Evolutionary conservation across 92 coral and sea anemone genomes (phyloP), one percentile per base, ranked within the genome.

Genomic region (Phenganax stokvisi): DNA sequence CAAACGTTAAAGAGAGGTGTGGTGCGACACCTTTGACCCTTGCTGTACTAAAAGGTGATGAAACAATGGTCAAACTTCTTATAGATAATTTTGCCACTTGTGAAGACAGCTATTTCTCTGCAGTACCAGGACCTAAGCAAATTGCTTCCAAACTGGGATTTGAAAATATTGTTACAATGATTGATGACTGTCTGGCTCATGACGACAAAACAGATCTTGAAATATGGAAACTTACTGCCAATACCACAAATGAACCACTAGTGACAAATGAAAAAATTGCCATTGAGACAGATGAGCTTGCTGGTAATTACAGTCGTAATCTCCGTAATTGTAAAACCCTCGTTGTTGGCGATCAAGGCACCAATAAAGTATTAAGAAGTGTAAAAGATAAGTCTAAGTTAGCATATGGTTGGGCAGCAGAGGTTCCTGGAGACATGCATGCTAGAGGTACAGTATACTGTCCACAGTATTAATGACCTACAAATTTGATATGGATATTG

Each of bases 371-470:
- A 11, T 29, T 78, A n/a, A n/a, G 82, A 64, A 65, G 83, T 79
- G 83, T 79, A 9, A 54, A 55, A 29, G 53, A 79, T 15, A 79
- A 79, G 44, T 63, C 74, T 0, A 55, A 31, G 27, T 37, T 54
- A 17, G 6, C 72, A 5, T 54, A 61, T 61, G 56, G 71, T 12
- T 77, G 72, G 0, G 75, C 65, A 51, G 83, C 91, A 20, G 89
- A 88, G n/a, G 72, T 88, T 3, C 91, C 86, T 17, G 91, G 91
- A 0, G 88, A 88, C 56, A 10, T 88, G 56, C 90, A 88, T 71
- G 76, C 88, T 7, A 75, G 79, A 72, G 88, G 85, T 85, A 29
- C 71, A 67, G 29, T 64, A 60, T 16, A 44, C 13, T 7, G 16
- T 80, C 44, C 25, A 61, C 29, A 25, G 20, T 54, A 7, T 44